These are phyloP conservation scores for Ictidomys tridecemlineatus DNA, from an alignment of 2,113 vertebrate species.

Conservation along the genomic window DNA sequence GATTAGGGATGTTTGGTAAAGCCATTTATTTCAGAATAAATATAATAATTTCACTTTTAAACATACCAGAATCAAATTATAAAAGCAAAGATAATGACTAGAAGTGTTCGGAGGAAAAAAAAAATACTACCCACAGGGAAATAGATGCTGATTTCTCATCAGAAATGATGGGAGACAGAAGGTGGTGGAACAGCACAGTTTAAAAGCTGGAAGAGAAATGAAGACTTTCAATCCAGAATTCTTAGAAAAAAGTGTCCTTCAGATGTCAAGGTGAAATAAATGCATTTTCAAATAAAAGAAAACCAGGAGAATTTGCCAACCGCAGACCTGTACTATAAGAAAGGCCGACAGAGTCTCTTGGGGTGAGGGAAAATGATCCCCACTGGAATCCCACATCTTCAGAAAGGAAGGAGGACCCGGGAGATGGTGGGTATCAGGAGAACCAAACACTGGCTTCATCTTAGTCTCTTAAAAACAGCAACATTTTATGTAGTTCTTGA, in stretches of 20 bases:
- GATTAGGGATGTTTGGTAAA: background rate
- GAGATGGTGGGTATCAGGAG: background rate
- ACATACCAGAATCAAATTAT: background rate
- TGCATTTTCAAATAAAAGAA: constrained; percentile 22
- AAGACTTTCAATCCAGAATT: background rate
- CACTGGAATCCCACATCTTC: background rate
- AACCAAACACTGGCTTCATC: background rate
- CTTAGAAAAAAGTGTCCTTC: background rate
- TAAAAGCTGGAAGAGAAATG: background rate
- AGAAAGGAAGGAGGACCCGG: background rate
- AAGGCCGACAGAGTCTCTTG: background rate
- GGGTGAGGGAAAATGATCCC: background rate
- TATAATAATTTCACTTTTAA: background rate
- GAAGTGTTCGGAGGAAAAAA: background rate
- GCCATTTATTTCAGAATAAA: background rate
- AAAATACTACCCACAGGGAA: background rate
- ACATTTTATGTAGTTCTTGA: background rate
- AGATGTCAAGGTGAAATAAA: background rate
- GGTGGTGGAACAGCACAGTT: background rate
- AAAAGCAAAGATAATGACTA: background rate
- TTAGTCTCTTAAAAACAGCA: background rate
- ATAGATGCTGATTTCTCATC: background rate
- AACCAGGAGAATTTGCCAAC: background rate
- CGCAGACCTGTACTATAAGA: background rate
- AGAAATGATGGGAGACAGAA: background rate